These are phyloP conservation scores for Brienomyrus brachyistius DNA, from an alignment of 2,113 vertebrate species.

Conservation along the genomic window DNA sequence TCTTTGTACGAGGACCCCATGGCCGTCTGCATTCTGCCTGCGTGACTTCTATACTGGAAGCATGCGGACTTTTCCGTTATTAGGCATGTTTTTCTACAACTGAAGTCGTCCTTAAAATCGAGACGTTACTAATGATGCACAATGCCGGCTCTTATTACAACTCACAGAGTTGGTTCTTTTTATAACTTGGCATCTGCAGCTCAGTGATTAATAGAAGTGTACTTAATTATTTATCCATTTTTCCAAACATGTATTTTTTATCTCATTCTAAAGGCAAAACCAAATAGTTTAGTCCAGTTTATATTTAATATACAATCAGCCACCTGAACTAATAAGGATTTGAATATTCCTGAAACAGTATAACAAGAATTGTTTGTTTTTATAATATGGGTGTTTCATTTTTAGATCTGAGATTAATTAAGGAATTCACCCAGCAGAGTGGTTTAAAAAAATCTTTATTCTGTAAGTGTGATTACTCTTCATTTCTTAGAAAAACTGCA, in stretches of 20 bases:
- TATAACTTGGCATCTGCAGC: neutral
- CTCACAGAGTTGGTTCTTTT: slow-evolving; percentile 6
- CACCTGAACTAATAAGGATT: neutral
- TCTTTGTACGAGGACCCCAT: slow-evolving; percentile 34
- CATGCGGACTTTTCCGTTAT: slow-evolving; percentile 21
- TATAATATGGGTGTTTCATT: neutral
- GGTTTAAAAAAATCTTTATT: neutral
- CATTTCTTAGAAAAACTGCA: neutral
- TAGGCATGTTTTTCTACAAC: neutral
- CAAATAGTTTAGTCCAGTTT: neutral
- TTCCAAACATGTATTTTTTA: neutral
- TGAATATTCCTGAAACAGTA: neutral
- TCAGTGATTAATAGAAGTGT: neutral
- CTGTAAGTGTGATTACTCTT: neutral
- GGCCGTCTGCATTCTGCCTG: slow-evolving; percentile 29
- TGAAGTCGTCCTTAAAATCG: slow-evolving; percentile 15
- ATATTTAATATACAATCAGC: neutral
- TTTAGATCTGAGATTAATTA: neutral
- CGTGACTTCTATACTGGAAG: slow-evolving; percentile 30
- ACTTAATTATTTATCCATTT: slow-evolving; percentile 18
- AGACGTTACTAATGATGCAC: neutral
- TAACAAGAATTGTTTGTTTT: neutral
- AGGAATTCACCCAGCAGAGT: neutral
- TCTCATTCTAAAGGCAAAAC: neutral
- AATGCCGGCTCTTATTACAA: neutral